Conservation (phyloP, 53 echinoderm and acorn worm genomes). For the Mesocentrotus franciscanus region DNA sequence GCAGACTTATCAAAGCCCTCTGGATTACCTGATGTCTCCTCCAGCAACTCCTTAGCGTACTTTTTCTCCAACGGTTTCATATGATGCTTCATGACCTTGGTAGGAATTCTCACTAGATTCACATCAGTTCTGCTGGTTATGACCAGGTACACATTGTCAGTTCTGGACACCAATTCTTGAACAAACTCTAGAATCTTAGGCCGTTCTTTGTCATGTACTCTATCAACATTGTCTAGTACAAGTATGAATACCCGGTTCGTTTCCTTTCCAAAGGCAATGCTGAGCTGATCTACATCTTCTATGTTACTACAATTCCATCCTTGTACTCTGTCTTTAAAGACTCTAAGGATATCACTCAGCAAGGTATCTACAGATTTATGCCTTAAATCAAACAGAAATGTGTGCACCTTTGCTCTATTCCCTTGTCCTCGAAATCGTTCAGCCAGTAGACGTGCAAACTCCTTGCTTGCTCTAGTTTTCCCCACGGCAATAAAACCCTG, state of each 20-base stretch:
- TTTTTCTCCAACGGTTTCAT: not conserved
- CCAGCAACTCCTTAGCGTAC: conserved; percentile 13
- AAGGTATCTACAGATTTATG: not conserved
- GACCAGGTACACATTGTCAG: not conserved
- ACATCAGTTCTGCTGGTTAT: not conserved
- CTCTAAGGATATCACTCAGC: not conserved
- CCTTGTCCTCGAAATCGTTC: not conserved
- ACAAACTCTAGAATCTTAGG: not conserved
- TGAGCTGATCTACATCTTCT: not conserved
- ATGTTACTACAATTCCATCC: not conserved
- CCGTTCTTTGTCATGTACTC: not conserved
- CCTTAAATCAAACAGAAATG: conserved; percentile 33
- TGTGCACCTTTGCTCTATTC: not conserved
- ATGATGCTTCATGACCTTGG: not conserved
- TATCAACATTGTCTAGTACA: conserved; percentile 17
- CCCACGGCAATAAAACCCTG: not conserved
- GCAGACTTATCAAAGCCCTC: not conserved
- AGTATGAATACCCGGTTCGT: not conserved
- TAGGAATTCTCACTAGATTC: not conserved
- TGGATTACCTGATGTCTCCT: conserved; percentile 46
- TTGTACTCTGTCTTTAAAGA: not conserved
- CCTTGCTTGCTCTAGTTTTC: conserved; percentile 49
- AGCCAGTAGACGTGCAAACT: not conserved
- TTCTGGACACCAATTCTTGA: not conserved
- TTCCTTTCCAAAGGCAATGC: not conserved